Evolutionary conservation across 2,113 vertebrate genomes (phyloP), one percentile per base, ranked within the genome.

Genomic region (Notarius quadriscutis): DNA sequence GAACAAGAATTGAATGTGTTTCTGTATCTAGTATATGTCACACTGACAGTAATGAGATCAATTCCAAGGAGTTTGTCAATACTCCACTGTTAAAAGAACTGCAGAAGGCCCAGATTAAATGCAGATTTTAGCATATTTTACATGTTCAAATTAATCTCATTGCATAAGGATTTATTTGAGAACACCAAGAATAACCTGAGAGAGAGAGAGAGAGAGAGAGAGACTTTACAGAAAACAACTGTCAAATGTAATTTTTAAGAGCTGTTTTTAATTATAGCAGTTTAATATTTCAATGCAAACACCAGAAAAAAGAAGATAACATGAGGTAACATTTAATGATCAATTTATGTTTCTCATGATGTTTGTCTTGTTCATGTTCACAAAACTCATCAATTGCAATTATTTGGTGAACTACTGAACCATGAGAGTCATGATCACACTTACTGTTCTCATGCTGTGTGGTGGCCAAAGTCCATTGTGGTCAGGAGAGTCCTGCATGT

Each of bases 401-500:
- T 81, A 22, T 78, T 79, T 79, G n/a, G 50, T 27, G 22, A 57
- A 57, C 25, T 81, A 65, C 63, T 57, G 85, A 51, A 82, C 20
- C n/a, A 90, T 89, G 88, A 84, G 50, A 25, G 53, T 67, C 58
- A 57, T 86, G 51, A 41, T n/a, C 78, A 88, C 92, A 72, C 85
- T 87, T 50, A 58, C 88, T 71, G 34, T 79, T 48, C 30, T 93
- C 55, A 22, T 83, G 51, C 80, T 94, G 25, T 84, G 85, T 65
- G 63, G 34, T 25, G 55, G 3, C 87, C 2, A 62, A 83, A 58
- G 86, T 91, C 55, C 81, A 65, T 14, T 22, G 90, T 58, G 4
- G 71, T 67, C 89, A 89, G 51, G 88, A 90, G 0, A 91, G 82
- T 80, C 63, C 81, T 60, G 74, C 69, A 12, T 95, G 94, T 90